Conservation (phyloP, 92 coral and sea anemone genomes). For the Hydrozoanthus gracilis region DNA sequence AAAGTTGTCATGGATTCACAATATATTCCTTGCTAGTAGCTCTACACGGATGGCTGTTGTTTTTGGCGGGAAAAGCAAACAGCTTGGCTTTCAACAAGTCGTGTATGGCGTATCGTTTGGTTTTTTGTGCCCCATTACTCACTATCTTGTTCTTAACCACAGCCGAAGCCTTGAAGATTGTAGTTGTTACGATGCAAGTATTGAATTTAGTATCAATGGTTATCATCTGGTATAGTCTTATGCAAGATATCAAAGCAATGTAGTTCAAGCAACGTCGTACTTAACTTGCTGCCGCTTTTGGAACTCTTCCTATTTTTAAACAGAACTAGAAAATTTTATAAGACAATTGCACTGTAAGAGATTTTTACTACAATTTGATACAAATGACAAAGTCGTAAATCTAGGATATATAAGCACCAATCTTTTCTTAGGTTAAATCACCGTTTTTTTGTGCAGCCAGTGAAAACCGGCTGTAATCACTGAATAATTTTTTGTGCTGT, state of each 20-base stretch:
- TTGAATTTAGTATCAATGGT: constrained; percentile 27
- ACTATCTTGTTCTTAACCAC: constrained; percentile 20
- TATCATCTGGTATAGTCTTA: constrained; percentile 7
- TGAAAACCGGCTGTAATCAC: too few relatives aligned
- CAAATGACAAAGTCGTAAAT: too few relatives aligned
- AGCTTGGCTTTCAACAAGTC: constrained; percentile 16
- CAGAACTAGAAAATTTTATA: too few relatives aligned
- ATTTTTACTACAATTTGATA: too few relatives aligned
- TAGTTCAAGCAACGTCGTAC: not conserved
- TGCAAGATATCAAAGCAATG: constrained; percentile 14
- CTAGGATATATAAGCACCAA: too few relatives aligned
- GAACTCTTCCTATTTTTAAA: not conserved
- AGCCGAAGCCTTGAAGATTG: not conserved
- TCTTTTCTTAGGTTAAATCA: too few relatives aligned
- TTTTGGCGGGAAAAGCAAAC: constrained; percentile 21
- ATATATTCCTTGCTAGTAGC: constrained; percentile 31
- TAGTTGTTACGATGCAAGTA: constrained; percentile 10
- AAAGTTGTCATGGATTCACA: constrained; percentile 27
- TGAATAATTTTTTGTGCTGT: too few relatives aligned
- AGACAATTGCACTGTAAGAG: too few relatives aligned
- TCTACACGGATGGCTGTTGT: constrained; percentile 33
- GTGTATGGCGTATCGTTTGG: constrained; percentile 37
- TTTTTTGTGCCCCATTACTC: constrained; percentile 34
- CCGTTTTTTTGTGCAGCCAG: too few relatives aligned
- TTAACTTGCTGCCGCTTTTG: not conserved